A percentile compares a stretch with the other conserved stretches of the same genome.
Conservation (phyloP, 2,113 vertebrate genomes). For the Tapirus terrestris region DNA sequence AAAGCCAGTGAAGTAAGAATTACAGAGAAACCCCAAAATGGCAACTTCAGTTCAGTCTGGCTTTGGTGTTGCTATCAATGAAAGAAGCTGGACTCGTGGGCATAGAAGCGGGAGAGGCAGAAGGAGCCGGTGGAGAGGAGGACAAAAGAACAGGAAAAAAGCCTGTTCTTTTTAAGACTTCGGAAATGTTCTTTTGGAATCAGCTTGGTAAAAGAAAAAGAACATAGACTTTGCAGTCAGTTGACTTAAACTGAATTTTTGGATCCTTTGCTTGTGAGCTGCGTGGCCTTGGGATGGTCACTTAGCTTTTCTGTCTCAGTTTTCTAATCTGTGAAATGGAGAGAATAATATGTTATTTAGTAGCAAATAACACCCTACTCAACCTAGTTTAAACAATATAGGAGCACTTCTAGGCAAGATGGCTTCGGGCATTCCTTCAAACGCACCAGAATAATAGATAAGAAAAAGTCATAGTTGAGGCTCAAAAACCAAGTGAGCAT, state of each 20-base stretch:
- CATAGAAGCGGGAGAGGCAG: neutral
- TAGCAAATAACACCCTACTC: neutral
- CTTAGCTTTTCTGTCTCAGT: neutral
- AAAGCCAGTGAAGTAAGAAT: neutral
- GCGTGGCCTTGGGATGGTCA: neutral
- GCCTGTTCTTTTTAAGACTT: neutral
- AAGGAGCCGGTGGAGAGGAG: no score
- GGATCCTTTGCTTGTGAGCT: neutral
- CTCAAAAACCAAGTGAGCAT: neutral
- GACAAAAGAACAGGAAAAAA: neutral
- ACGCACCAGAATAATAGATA: neutral
- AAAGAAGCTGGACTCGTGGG: neutral
- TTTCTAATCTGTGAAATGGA: neutral
- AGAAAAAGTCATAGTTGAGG: neutral
- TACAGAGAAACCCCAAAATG: neutral
- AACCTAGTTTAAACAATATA: neutral
- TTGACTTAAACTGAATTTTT: neutral
- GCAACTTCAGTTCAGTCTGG: no score
- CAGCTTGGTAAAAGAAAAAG: neutral
- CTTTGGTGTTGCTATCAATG: neutral
- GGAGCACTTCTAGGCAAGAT: neutral
- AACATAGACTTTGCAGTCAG: neutral
- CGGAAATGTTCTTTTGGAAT: neutral
- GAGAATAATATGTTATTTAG: neutral
- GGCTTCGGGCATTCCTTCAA: neutral